Conservation (phyloP, 2,888 invertebrate species). For the Leucania comma region DNA sequence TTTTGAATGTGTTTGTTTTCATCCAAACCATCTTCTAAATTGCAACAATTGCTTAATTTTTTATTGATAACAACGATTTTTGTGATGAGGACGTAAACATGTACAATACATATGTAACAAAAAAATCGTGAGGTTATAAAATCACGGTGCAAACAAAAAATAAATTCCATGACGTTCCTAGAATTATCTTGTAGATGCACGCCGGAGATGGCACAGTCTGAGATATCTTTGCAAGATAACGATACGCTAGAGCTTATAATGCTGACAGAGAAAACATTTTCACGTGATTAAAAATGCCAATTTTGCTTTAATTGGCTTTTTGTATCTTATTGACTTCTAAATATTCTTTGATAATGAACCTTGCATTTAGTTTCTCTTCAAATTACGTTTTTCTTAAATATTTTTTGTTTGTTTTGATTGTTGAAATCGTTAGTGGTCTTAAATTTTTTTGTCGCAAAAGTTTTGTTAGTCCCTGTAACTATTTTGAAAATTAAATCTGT, state of each 20-base stretch:
- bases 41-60: background rate
- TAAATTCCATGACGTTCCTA: conserved; percentile 36
- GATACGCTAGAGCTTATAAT: conserved; percentile 58
- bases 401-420: background rate
- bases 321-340: conserved; percentile 6
- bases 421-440: background rate
- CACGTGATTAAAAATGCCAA: conserved; percentile 57
- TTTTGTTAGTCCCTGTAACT: conserved; percentile 1
- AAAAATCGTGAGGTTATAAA: background rate
- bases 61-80: background rate
- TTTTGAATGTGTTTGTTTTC: background rate
- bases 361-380: background rate
- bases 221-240: conserved; percentile 63
- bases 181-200: conserved; percentile 46
- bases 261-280: conserved; percentile 65
- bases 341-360: conserved; percentile 11
- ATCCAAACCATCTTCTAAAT: background rate
- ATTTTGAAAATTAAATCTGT: conserved; percentile 22
- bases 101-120: too few species aligned
- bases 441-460: background rate
- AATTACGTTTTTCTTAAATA: background rate
- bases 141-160: conserved; percentile 22
- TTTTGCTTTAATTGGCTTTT: conserved; percentile 32
- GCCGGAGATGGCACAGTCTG: conserved; percentile 48
- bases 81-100: background rate